A percentile compares a stretch with the other conserved stretches of the same genome.
Conservation (phyloP, 2,888 invertebrate species). For the Apantesis nais region DNA sequence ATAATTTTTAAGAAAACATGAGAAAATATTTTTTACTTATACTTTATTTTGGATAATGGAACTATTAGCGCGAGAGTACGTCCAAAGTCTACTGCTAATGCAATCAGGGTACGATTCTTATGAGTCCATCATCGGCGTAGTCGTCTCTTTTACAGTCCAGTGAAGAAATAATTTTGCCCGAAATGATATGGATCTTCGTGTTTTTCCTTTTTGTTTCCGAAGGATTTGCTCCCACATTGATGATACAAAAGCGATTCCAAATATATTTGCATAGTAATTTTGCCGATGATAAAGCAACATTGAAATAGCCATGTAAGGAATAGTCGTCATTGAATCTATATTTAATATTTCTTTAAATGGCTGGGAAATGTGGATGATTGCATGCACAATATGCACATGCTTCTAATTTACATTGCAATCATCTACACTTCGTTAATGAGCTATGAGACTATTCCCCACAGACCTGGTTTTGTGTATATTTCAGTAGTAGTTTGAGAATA, state of each 20-base stretch:
- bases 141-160: slow-evolving; percentile 73
- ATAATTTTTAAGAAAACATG: no score
- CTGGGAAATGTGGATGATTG: slow-evolving; percentile 78
- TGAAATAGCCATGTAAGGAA: slow-evolving; percentile 63
- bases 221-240: slow-evolving; percentile 63
- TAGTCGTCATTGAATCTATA: slow-evolving; percentile 48
- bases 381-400: slow-evolving; percentile 55
- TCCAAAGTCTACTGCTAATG: slow-evolving; percentile 60
- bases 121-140: slow-evolving; percentile 43
- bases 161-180: slow-evolving; percentile 69
- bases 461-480: slow-evolving; percentile 54
- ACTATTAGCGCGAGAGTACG: slow-evolving; percentile 52
- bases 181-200: slow-evolving; percentile 78
- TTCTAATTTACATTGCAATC: slow-evolving; percentile 62
- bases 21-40: no score
- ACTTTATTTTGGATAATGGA: not conserved
- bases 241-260: slow-evolving; percentile 71
- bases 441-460: slow-evolving; percentile 66
- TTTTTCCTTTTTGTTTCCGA: slow-evolving; percentile 65
- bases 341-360: slow-evolving; percentile 15
- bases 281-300: slow-evolving; percentile 77
- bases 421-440: slow-evolving; percentile 68
- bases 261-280: slow-evolving; percentile 55
- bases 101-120: slow-evolving; percentile 56
- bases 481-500: slow-evolving; percentile 47